Conservation (phyloP, 2,113 vertebrate genomes). For the Thermophis baileyi region DNA sequence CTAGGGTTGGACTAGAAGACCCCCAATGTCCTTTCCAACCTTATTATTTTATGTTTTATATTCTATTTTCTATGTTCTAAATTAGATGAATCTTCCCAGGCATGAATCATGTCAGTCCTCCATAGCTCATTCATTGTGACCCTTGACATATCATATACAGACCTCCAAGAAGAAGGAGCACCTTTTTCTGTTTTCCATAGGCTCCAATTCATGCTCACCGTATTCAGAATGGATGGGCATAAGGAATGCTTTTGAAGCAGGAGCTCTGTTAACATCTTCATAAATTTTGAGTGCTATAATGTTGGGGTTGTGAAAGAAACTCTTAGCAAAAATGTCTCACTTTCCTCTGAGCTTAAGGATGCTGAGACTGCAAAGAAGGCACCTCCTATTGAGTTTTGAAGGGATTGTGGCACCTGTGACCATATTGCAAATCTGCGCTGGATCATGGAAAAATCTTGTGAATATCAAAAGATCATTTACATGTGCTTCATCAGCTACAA, state of each 20-base stretch:
- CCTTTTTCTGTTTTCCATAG: neutral
- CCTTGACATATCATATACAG: fast-evolving
- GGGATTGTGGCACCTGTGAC: neutral
- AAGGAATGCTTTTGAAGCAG: neutral
- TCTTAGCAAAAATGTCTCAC: neutral
- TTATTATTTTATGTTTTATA: neutral
- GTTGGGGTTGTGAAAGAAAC: neutral
- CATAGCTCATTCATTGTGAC: neutral
- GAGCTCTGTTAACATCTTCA: neutral
- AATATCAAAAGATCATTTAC: neutral
- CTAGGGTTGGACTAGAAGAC: neutral
- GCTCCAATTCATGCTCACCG: neutral
- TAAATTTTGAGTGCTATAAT: neutral
- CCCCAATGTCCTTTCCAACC: neutral
- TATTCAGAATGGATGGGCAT: neutral
- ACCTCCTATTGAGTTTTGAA: neutral
- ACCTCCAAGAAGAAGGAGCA: neutral
- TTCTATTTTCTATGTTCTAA: neutral
- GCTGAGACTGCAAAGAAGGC: neutral
- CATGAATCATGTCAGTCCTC: neutral
- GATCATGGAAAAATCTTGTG: neutral
- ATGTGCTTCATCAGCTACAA: no score
- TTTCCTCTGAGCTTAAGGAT: neutral
- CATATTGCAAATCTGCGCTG: neutral
- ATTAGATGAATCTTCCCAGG: neutral